Percentiles rank a stretch among this genome's conserved stretches.
phyloP scores from a whole-genome alignment of 2,113 vertebrate genomes.

The Syrmaticus mikado region DNA sequence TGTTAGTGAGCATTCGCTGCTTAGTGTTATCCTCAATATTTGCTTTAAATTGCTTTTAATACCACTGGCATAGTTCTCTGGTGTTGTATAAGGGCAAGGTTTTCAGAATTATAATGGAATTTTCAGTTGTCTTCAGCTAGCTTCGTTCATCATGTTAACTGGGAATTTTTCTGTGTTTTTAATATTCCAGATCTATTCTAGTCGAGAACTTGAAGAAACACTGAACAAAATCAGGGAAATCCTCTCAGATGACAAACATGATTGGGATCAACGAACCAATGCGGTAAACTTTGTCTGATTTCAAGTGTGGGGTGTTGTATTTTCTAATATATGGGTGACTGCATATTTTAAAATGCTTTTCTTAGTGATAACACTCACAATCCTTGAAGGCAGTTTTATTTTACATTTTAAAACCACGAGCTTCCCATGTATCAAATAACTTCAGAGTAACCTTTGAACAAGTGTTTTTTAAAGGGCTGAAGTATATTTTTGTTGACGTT shows the following conservation, averaged over 20 bases:
- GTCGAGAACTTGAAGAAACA: constrained; percentile 96
- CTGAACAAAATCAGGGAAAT: constrained; percentile 98
- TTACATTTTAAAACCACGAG: background rate
- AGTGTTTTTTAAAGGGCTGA: background rate
- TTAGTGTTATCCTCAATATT: background rate
- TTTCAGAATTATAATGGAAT: background rate
- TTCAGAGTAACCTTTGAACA: background rate
- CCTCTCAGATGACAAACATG: constrained; percentile 97
- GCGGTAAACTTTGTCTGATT: constrained; percentile 80
- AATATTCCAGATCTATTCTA: constrained; percentile 89
- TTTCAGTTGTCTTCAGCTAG: background rate
- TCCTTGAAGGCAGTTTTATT: rapidly evolving
- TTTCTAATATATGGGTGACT: background rate
- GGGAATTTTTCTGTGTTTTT: background rate
- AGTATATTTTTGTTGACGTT: background rate
- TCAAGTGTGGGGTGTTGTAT: background rate
- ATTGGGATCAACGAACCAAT: constrained; percentile 95
- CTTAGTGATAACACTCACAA: background rate
- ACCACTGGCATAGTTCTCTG: background rate
- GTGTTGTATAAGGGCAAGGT: background rate
- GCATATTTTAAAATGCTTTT: background rate
- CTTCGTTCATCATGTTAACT: background rate
- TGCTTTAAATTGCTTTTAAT: background rate
- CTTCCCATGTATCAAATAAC: background rate
- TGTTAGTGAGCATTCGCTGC: background rate